Conservation (phyloP, 2,113 vertebrate species). For the Rhinopithecus roxellana region DNA sequence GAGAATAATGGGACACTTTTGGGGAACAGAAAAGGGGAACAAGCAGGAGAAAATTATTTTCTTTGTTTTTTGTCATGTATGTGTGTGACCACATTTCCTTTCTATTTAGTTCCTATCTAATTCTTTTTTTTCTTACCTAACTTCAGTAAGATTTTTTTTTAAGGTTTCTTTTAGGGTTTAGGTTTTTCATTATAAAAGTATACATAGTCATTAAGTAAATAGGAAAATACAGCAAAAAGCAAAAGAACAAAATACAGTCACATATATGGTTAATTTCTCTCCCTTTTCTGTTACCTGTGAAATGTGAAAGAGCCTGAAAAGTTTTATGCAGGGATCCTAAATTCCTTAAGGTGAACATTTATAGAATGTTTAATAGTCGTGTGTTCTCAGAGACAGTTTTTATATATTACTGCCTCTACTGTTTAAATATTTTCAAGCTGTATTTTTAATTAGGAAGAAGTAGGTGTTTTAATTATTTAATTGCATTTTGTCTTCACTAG, state of each 20-base stretch:
- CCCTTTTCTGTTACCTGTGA: not conserved
- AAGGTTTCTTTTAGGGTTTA: not conserved
- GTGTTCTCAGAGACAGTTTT: not conserved
- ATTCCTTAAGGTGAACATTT: not conserved
- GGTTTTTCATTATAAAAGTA: not conserved
- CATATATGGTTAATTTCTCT: not conserved
- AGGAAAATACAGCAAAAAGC: not conserved
- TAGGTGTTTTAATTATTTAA: not conserved
- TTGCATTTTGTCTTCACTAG: not conserved
- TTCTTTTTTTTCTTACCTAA: not conserved
- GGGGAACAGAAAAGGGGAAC: not conserved
- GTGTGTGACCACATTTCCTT: not conserved
- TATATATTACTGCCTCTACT: not conserved
- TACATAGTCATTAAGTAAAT: not conserved
- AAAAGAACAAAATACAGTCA: not conserved
- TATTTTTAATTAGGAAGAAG: not conserved
- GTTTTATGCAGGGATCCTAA: slow-evolving; percentile 2
- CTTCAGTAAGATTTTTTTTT: not conserved
- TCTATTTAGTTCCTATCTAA: not conserved
- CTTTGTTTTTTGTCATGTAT: not conserved
- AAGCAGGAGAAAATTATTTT: not conserved
- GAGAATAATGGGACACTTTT: not conserved
- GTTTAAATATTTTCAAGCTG: not conserved
- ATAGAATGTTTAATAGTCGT: not conserved
- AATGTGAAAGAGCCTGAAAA: not conserved